Conservation (phyloP, 2,888 invertebrate genomes). For the Trichogramma dendrolimi region DNA sequence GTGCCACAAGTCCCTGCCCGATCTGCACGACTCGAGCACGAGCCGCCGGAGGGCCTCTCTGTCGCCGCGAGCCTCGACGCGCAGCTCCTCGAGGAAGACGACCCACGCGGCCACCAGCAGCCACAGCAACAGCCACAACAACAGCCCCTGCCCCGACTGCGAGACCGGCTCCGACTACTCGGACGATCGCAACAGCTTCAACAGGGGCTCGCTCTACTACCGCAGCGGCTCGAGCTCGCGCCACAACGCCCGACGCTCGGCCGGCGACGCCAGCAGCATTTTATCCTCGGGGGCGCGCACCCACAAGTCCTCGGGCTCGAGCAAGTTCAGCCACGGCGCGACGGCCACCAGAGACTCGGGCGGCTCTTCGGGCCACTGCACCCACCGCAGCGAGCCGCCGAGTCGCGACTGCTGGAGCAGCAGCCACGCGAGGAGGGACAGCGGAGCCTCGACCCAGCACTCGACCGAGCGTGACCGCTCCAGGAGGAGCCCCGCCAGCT, state of each 20-base stretch:
- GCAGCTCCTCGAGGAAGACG: conserved; percentile 39
- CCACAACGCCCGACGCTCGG: conserved; percentile 45
- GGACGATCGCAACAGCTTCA: conserved; percentile 47
- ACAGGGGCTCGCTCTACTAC: conserved; percentile 47
- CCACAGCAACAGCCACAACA: not conserved
- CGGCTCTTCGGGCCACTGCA: conserved; percentile 78
- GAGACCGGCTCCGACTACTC: conserved; percentile 51
- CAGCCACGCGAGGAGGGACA: conserved; percentile 60
- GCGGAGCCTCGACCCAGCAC: conserved; percentile 75
- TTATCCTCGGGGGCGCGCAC: conserved; percentile 56
- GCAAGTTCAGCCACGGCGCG: conserved; percentile 50
- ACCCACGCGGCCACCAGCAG: conserved; percentile 9
- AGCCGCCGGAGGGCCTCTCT: conserved; percentile 45
- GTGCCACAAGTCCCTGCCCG: conserved; percentile 80
- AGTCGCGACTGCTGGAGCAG: conserved; percentile 50
- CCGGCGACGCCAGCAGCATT: conserved; percentile 49
- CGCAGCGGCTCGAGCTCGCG: conserved; percentile 44
- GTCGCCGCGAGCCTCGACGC: conserved; percentile 47
- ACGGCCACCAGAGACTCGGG: conserved; percentile 65
- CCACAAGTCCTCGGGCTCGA: conserved; percentile 52
- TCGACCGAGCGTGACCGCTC: conserved; percentile 48
- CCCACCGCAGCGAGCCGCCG: conserved; percentile 75
- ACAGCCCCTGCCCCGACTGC: conserved; percentile 47
- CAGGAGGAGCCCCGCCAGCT: conserved; percentile 43
- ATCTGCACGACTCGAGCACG: conserved; percentile 63